Base-by-base conservation (phyloP, 2,888 invertebrate species). In the Eilema griseolum region DNA sequence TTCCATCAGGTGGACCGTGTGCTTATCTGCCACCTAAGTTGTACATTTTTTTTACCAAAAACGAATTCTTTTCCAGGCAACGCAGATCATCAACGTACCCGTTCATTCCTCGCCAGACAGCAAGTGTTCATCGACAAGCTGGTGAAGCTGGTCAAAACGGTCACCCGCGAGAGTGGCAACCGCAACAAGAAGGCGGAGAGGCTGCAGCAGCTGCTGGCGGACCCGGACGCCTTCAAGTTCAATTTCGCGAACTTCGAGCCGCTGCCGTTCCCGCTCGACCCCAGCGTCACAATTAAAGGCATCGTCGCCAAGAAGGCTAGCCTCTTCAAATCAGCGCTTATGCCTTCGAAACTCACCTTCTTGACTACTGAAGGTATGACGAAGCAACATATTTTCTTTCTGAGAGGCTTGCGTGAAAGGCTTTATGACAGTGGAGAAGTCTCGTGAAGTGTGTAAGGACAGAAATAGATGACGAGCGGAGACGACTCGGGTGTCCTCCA, bases 301-400 rank as follows among this genome's bases (percentile, higher is more conserved):
- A 98, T 99, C 60, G 96, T 98, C 66, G 97, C 99, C 0, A 97
- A 98, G 83, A 98, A 98, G 84, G 99, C 99, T 0, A 97, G 97
- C 62, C 96, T 99, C 0, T 99, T 99, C 93, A 99, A 99, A 91
- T 99, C 99, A 46, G 98, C 99, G 0, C 95, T 99, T 69, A 99
- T 99, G 98, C 99, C 99, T 3, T 98, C 98, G 20, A 96, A 96
- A 88, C 94, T 99, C 63, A 98, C 98, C 0, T 99, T 99, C 90
- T 94, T 97, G 20, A 98, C 98, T 0, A 97, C 97, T 0, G 97
- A 97, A 72, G 97, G 97, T 61, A 96, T 10, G 28, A 96, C 31
- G 10, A 46, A 33, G 8, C 12, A 33, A 33, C 1, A 10, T 10
- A 10, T 37, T 37, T 37, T 1, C 12, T 37, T 37, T 33, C 33